A percentile compares a stretch with the other conserved stretches of the same genome.
phyloP scores from a whole-genome alignment of 2,888 invertebrate genomes.

The Dicyrtomina minuta region DNA sequence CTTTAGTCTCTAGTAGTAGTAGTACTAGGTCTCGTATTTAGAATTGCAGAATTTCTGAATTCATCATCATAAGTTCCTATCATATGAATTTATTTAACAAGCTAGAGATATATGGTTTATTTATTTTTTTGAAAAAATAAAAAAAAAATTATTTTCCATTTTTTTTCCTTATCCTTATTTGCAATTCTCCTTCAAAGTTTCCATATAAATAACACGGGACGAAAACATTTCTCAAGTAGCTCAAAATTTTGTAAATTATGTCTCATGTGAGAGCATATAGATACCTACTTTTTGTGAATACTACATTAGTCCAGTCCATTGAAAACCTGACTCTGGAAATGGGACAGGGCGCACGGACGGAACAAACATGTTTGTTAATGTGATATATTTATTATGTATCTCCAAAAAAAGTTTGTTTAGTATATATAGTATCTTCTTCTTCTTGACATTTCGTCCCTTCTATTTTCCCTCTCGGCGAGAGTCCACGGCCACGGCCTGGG shows the following conservation, averaged over 20 bases:
- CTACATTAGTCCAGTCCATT: slow-evolving; percentile 16
- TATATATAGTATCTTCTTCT: too few relatives aligned
- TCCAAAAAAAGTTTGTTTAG: slow-evolving; percentile 8
- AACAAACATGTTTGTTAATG: slow-evolving; percentile 11
- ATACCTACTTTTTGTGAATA: slow-evolving; percentile 18
- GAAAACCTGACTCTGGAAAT: slow-evolving; percentile 3
- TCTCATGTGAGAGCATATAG: background rate
- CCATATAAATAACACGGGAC: slow-evolving; percentile 19
- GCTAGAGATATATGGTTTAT: background rate
- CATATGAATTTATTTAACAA: slow-evolving; percentile 9
- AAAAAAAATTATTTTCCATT: background rate
- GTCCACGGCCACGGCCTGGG: too few relatives aligned
- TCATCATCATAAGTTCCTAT: background rate
- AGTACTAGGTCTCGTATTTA: too few relatives aligned
- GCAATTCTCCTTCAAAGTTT: slow-evolving; percentile 19
- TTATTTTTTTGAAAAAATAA: background rate
- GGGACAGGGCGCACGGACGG: slow-evolving; percentile 7
- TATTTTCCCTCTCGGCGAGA: too few relatives aligned
- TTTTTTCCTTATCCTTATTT: slow-evolving; percentile 11
- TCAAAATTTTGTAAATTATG: slow-evolving; percentile 23
- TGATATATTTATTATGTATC: slow-evolving; percentile 22
- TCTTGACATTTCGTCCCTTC: slow-evolving; percentile 1
- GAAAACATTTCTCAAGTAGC: slow-evolving; percentile 18
- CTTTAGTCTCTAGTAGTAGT: too few relatives aligned
- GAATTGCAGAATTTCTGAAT: slow-evolving; percentile 9